Evolutionary conservation across 2,888 invertebrate species (phyloP).

Genomic region (Eupithecia insigniata): DNA sequence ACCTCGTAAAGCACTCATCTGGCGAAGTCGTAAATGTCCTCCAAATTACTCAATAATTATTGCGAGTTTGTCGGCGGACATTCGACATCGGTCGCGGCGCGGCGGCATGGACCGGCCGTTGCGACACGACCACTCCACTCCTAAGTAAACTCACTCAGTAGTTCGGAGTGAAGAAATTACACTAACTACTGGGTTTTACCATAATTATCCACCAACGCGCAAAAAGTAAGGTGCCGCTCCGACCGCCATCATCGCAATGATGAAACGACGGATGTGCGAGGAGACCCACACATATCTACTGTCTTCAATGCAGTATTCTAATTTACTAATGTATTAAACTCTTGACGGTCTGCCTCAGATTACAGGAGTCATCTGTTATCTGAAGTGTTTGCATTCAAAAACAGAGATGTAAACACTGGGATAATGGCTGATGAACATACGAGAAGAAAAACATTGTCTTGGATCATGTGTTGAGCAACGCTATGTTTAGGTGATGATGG

Average conservation of each 20-base stretch:
- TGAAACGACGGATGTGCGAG: no score
- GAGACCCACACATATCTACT: no score
- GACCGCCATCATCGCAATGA: neutral
- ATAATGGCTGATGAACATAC: no score
- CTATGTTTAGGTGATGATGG: neutral
- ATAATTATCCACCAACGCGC: neutral
- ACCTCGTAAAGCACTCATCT: constrained; percentile 8
- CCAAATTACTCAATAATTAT: constrained; percentile 30
- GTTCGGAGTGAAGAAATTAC: neutral
- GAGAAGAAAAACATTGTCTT: no score
- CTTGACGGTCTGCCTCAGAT: neutral
- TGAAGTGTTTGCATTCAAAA: neutral
- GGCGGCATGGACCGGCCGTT: constrained; percentile 4
- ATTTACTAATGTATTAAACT: neutral
- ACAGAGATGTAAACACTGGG: no score
- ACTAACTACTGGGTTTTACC: neutral
- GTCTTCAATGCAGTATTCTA: neutral
- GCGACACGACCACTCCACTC: neutral
- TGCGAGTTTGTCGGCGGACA: constrained; percentile 4
- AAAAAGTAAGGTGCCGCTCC: neutral
- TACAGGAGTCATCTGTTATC: neutral
- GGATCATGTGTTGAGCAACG: neutral
- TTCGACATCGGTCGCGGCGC: constrained; percentile 12
- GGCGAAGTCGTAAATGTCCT: constrained; percentile 15
- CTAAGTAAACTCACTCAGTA: neutral